Conservation (phyloP, 2,888 invertebrate genomes). For the Cinara cedri region DNA sequence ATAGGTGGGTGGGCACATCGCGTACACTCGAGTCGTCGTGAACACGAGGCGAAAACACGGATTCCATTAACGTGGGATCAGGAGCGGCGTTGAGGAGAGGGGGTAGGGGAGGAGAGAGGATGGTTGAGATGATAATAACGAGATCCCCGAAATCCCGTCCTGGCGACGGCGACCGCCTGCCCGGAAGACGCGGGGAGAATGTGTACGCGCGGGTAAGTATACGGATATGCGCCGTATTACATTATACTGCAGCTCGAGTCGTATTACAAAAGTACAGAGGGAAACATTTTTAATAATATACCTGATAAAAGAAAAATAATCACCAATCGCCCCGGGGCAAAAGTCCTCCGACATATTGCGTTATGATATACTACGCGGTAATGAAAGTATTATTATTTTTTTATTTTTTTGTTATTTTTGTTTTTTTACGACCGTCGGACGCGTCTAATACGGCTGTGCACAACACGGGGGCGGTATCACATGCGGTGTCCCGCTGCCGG, state of each 20-base stretch:
- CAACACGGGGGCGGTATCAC: neutral
- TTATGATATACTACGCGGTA: too few species aligned
- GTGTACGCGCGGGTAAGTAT: neutral
- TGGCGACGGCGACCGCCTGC: slow-evolving; percentile 36
- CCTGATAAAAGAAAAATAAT: slow-evolving; percentile 15
- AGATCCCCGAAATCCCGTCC: slow-evolving; percentile 50
- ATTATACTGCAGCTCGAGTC: too few species aligned
- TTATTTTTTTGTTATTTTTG: too few species aligned
- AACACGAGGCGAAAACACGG: slow-evolving; percentile 32
- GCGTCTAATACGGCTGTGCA: neutral
- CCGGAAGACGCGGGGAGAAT: neutral
- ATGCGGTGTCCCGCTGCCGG: neutral
- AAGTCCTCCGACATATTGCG: slow-evolving; percentile 10
- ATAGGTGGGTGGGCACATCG: too few species aligned
- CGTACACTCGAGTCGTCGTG: too few species aligned
- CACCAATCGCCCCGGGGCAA: slow-evolving; percentile 4
- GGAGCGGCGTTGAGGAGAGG: too few species aligned
- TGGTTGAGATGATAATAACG: neutral
- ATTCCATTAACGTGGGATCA: slow-evolving; percentile 48
- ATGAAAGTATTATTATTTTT: slow-evolving; percentile 5
- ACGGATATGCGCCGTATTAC: neutral
- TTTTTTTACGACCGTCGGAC: slow-evolving; percentile 5
- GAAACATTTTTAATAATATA: slow-evolving; percentile 7
- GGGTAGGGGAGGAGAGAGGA: too few species aligned
- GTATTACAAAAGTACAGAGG: neutral